Conservation (phyloP, 2,113 vertebrate genomes). For the Phalacrocorax aristotelis region DNA sequence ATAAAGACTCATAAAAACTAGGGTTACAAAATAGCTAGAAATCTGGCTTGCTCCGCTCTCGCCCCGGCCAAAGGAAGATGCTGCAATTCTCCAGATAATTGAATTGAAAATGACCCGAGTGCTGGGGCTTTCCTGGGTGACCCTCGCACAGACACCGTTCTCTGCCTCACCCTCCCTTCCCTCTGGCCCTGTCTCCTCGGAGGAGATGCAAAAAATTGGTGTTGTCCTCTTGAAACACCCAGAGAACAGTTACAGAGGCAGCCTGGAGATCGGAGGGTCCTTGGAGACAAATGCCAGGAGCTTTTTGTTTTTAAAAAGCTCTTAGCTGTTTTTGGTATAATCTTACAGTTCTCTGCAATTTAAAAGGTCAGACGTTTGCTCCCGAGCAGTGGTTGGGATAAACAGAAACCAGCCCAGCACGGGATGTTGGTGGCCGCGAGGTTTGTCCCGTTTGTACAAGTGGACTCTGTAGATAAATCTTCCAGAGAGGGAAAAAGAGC, state of each 20-base stretch:
- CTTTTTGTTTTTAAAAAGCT: neutral
- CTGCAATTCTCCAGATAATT: neutral
- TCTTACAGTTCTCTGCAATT: neutral
- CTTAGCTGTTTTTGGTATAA: neutral
- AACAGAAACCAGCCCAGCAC: neutral
- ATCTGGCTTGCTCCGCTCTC: neutral
- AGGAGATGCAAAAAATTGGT: neutral
- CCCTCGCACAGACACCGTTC: neutral
- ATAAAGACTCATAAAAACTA: neutral
- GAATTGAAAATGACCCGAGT: neutral
- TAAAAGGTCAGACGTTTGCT: neutral
- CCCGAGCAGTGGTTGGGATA: neutral
- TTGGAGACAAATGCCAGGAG: neutral
- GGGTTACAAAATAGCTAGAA: neutral
- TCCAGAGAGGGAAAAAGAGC: neutral
- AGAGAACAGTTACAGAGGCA: neutral
- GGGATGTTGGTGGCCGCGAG: neutral
- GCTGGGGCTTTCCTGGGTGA: neutral
- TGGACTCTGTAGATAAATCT: neutral
- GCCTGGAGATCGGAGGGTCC: neutral
- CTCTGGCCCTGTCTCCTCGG: accelerated
- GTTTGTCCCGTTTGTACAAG: neutral
- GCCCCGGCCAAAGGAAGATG: neutral
- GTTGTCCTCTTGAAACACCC: neutral
- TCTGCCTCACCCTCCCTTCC: neutral